Evolutionary conservation across 2,888 invertebrate genomes (phyloP), one percentile per base, ranked within the genome.

Genomic region (Hirtodrosophila confusa): DNA sequence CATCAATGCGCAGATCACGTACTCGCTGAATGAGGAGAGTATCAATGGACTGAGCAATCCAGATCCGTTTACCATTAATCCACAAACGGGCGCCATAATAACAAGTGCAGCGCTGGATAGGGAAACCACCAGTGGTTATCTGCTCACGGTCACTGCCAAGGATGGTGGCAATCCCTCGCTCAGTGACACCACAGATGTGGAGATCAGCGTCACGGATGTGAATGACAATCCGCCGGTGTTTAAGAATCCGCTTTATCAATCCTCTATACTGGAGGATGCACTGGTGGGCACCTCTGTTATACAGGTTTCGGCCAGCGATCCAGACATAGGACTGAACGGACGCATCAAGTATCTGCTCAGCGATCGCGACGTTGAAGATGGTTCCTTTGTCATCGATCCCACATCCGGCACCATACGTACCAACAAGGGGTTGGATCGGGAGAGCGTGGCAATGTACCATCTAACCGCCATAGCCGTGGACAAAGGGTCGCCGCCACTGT

Each of bases 201-300:
- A 99, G 90, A 97, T 99, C 77, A 95, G 97, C 0, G 95, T 99
- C 0, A 96, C 96, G 0, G 99, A 99, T 90, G 97, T 98, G 0
- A 99, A 99, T 89, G 99, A 99, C 89, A 98, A 98, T 89, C 94
- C 96, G 4, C 99, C 99, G 0, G 93, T 94, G 0, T 99, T 99
- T 91, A 95, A 95, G 77, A 95, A 95, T 67, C 94, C 95, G 0
- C 93, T 95, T 3, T 98, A 98, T 86, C 94, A 95, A 12, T 96
- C 97, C 0, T 95, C 94, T 4, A 95, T 98, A 23, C 93, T 95
- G 62, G 98, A 98, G 91, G 98, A 98, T 89, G 97, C 97, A 11
- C 92, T 96, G 70, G 95, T 97, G 61, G 94, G 95, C 0, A 96
- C 95, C 0, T 95, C 95, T 5, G 95, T 96, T 1, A 93, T 95